Conservation (phyloP, 1,140 invertebrate genomes). For the Chionoecetes opilio region DNA sequence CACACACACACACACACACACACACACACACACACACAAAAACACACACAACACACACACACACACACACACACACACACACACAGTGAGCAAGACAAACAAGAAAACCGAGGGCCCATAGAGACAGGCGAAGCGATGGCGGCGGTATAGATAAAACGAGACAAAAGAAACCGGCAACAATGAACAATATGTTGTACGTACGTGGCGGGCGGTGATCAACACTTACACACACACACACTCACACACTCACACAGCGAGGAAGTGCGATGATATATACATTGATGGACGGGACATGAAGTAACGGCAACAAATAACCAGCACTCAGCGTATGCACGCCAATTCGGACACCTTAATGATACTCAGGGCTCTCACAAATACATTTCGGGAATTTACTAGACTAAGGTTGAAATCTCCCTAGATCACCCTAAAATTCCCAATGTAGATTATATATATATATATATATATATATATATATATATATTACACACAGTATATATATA, state of each 20-base stretch:
- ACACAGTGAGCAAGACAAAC: background rate
- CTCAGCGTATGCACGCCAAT: background rate
- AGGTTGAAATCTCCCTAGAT: too few species aligned
- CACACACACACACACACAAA: constrained; percentile 39
- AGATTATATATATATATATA: too few species aligned
- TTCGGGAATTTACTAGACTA: too few species aligned
- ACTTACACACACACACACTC: background rate
- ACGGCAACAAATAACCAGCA: background rate
- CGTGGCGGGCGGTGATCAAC: background rate
- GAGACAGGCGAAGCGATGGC: background rate
- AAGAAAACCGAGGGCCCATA: background rate
- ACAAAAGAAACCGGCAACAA: background rate
- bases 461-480: too few species aligned
- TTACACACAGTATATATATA: too few species aligned
- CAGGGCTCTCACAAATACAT: too few species aligned
- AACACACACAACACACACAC: background rate
- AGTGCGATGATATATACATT: background rate
- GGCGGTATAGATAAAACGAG: background rate
- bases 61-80: constrained; percentile 46
- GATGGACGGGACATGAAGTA: background rate
- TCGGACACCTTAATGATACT: background rate
- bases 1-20: background rate
- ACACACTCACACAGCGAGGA: constrained; percentile 22
- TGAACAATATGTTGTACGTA: background rate
- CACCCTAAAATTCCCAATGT: too few species aligned